Base-by-base conservation (phyloP, 30 jellyfish, hydroid and myxozoan genomes). In the Aurelia aurita complex sp. Pacific region DNA sequence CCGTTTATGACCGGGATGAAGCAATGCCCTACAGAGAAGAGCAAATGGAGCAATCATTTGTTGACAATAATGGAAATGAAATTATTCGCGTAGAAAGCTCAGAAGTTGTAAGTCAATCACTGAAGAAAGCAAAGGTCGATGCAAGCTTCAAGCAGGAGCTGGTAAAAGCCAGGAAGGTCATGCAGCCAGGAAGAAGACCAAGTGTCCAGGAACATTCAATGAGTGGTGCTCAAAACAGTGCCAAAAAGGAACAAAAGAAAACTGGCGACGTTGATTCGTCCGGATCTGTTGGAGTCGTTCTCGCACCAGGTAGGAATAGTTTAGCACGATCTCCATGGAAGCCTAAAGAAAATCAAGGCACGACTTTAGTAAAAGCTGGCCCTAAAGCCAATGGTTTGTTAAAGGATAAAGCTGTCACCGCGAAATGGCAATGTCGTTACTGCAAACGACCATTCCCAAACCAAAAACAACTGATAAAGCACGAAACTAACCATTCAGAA, bases 401-500 rank as follows among this genome's bases (percentile, higher is more conserved):
- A 12, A 61, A 61, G 42, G 57, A 77, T 50, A 38, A 32, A 43
- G 19, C 4, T 13, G 35, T 4, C 16, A 18, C 50, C 29, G 32
- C 54, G 3, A 69, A 35, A 12, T 57, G 52, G 36, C 18, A 51
- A 16, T 83, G 92, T 51, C 80, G 92, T 57, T 72, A 62, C 52
- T 83, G 92, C 57, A 83, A 71, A 32, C 33, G 79, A 64, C 70
- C 80, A n/a, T 70, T 83, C 55, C 46, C 80, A 16, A 59, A 71
- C 73, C 73, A 76, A 18, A 83, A 35, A 61, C 75, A 57, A 9
- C 83, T 59, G 38, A 5, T 67, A 12, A 83, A 64, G 33, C 92
- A 83, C 43, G 92, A 83, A 34, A 51, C 14, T 19, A 65, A 36
- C 1, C 92, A 83, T 53, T 17, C 92, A 3, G 92, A 83, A 62